Evolutionary conservation across 2,888 invertebrate species (phyloP).

Genomic region (Nephrotoma guestfalica): DNA sequence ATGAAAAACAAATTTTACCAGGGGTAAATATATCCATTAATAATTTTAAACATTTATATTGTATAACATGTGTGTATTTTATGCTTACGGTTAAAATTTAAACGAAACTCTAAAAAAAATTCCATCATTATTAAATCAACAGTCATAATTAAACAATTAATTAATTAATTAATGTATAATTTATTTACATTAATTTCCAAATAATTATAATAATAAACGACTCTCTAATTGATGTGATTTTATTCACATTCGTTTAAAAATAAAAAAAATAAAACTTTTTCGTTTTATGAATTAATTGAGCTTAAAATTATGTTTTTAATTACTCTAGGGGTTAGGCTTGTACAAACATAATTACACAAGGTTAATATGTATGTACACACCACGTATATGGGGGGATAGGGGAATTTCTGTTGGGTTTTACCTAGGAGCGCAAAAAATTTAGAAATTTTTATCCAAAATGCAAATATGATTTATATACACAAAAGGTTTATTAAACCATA

Average conservation of each 20-base stretch:
- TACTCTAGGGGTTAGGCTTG: not conserved
- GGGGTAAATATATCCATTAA: constrained; percentile 62
- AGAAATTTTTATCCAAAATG: not conserved
- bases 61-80: not conserved
- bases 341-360: not conserved
- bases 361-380: not conserved
- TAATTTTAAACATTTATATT: not conserved
- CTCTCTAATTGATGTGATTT: not conserved
- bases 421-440: not conserved
- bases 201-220: not conserved
- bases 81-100: not conserved
- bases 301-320: not conserved
- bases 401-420: not conserved
- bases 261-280: no score
- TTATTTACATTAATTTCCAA: not conserved
- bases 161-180: not conserved
- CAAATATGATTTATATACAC: not conserved
- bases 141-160: not conserved
- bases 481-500: not conserved
- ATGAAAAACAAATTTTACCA: constrained; percentile 96
- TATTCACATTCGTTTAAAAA: not conserved
- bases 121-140: not conserved
- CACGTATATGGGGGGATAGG: not conserved
- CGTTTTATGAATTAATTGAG: not conserved
- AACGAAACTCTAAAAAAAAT: not conserved